A percentile compares a stretch with the other conserved stretches of the same genome.
These are phyloP conservation scores for Ifrita kowaldi DNA, from an alignment of 2,113 vertebrate genomes.

Conservation along the genomic window DNA sequence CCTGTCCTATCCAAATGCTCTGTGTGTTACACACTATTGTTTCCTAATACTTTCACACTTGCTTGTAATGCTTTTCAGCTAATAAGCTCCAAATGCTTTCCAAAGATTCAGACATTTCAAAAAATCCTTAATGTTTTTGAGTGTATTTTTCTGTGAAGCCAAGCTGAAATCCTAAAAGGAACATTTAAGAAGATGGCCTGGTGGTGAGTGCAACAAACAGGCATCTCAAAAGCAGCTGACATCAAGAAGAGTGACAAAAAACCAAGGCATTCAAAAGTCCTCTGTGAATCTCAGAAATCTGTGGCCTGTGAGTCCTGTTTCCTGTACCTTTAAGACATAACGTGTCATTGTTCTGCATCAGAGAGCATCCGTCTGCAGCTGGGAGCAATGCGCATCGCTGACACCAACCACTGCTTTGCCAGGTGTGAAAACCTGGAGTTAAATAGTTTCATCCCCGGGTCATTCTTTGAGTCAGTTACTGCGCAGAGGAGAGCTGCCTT, in stretches of 20 bases:
- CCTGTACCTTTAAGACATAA: background rate
- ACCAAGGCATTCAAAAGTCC: background rate
- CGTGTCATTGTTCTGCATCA: background rate
- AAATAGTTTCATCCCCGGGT: background rate
- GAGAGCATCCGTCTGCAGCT: background rate
- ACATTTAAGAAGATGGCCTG: background rate
- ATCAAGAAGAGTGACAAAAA: background rate
- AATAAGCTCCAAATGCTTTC: slow-evolving; percentile 1
- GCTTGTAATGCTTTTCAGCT: background rate
- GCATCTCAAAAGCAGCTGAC: background rate
- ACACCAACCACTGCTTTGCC: background rate
- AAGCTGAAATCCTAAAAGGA: background rate
- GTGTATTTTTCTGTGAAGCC: background rate
- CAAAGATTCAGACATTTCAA: background rate
- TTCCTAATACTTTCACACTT: background rate
- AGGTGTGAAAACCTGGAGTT: background rate
- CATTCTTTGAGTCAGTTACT: background rate
- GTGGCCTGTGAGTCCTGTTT: background rate
- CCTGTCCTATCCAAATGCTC: background rate
- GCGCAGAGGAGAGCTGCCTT: background rate
- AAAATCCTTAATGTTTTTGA: background rate
- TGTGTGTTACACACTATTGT: background rate
- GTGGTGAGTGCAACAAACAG: background rate
- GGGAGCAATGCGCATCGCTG: background rate
- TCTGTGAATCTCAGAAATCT: background rate